These are phyloP conservation scores for Chymomyza costata DNA, from an alignment of 1,140 invertebrate species.

Conservation along the genomic window DNA sequence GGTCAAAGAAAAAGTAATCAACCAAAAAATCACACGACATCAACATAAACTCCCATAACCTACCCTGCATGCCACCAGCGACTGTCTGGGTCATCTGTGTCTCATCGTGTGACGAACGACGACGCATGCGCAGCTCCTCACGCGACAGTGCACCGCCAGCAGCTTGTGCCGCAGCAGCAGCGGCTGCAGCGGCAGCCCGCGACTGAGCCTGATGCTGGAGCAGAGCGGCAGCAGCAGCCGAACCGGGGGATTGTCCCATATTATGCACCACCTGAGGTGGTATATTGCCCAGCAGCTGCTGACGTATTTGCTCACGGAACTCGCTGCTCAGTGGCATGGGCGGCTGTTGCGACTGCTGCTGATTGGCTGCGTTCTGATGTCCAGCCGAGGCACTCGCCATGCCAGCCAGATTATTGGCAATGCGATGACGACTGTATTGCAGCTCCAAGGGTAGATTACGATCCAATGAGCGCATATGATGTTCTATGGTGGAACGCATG, in stretches of 20 bases:
- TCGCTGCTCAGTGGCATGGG: slow-evolving; percentile 69
- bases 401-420: slow-evolving; percentile 43
- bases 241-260: slow-evolving; percentile 62
- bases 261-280: slow-evolving; percentile 69
- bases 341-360: slow-evolving; percentile 31
- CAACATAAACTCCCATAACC: neutral
- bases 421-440: slow-evolving; percentile 74
- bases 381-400: neutral
- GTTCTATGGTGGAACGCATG: slow-evolving; percentile 70
- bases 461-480: slow-evolving; percentile 74
- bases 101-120: slow-evolving; percentile 73
- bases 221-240: slow-evolving; percentile 65
- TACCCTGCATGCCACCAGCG: slow-evolving; percentile 60
- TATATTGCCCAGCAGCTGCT: slow-evolving; percentile 63
- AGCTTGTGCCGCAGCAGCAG: slow-evolving; percentile 44
- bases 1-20: neutral
- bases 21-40: no score
- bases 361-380: slow-evolving; percentile 12
- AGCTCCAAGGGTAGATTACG: slow-evolving; percentile 70
- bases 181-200: slow-evolving; percentile 62
- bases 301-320: slow-evolving; percentile 70
- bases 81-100: slow-evolving; percentile 63
- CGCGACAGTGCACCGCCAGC: slow-evolving; percentile 39
- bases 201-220: slow-evolving; percentile 72
- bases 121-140: slow-evolving; percentile 70